These are phyloP conservation scores for Gallinago media DNA, from an alignment of 2,113 vertebrate species.

Conservation along the genomic window DNA sequence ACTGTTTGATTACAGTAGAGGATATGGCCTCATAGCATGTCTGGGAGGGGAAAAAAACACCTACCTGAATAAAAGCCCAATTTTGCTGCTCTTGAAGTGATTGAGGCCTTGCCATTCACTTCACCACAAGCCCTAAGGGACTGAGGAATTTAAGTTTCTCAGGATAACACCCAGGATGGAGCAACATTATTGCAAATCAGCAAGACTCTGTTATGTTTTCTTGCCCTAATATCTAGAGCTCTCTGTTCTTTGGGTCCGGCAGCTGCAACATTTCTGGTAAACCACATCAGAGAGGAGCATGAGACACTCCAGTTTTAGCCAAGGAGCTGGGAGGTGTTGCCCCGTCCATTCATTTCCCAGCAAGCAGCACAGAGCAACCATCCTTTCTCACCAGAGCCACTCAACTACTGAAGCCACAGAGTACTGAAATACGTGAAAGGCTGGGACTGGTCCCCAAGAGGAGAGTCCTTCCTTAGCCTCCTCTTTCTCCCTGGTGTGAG, in stretches of 20 bases:
- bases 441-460: not conserved
- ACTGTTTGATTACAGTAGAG: not conserved
- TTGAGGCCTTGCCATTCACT: slow-evolving; percentile 57
- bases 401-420: not conserved
- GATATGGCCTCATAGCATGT: not conserved
- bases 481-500: not conserved
- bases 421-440: not conserved
- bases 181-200: slow-evolving; percentile 27
- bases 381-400: not conserved
- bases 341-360: not conserved
- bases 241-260: not conserved
- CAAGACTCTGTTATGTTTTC: not conserved
- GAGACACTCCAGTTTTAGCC: not conserved
- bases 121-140: slow-evolving; percentile 58
- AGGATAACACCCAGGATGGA: slow-evolving; percentile 48
- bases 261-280: slow-evolving; percentile 18
- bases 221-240: not conserved
- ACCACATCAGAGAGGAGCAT: slow-evolving; percentile 39
- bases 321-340: not conserved
- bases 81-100: not conserved
- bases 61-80: slow-evolving; percentile 40
- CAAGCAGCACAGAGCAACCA: not conserved
- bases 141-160: slow-evolving; percentile 48
- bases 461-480: not conserved
- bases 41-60: slow-evolving; percentile 6